Base-by-base conservation (phyloP, 2,113 vertebrate species). In the Lamprotornis superbus region DNA sequence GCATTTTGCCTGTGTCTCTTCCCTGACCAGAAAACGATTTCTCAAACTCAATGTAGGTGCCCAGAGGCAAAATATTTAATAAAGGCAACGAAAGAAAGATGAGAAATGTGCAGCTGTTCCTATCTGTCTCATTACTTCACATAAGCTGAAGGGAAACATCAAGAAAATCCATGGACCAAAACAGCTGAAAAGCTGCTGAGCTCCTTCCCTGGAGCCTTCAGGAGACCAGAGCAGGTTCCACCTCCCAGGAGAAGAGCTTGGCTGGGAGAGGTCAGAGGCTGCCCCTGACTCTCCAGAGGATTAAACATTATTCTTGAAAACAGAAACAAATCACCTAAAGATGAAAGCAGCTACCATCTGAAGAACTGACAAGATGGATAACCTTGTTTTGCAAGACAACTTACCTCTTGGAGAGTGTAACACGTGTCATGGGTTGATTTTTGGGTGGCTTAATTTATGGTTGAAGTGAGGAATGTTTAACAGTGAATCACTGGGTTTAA, bases 181-280 rank as follows among this genome's bases (percentile, higher is more conserved):
- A 59, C 0, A 77, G 24, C 53, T 37, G 35, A 78, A 61, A 82
- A 39, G 37, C 20, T 87, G 47, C 69, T 44, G n/a, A 91, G 35
- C 11, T 42, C 20, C 23, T 67, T 73, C 37, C 31, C 37, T 22
- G 21, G 21, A 64, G 23, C 49, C 16, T 40, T 50, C 4, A 5
- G 61, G 57, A 94, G 39, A 53, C 39, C 71, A 80, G 67, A 71
- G 53, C 35, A 92, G 18, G 35, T 80, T 71, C 13, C 9, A 67
- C 4, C 18, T 68, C 42, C 16, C 12, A 15, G 11, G 8, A 57
- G 9, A 46, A 46, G 1, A 70, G 21, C 7, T 56, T 0, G 0
- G 11, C 37, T 91, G 28, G 40, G 49, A 94, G 53, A 71, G 63
- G 65, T 44, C 44, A 69, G 21, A 46, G 39, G 24, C 21, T 39